Percentiles rank a stretch among this genome's conserved stretches.
These are phyloP conservation scores for Drosophila grimshawi DNA, from an alignment of 1,140 invertebrate species.

Conservation along the genomic window DNA sequence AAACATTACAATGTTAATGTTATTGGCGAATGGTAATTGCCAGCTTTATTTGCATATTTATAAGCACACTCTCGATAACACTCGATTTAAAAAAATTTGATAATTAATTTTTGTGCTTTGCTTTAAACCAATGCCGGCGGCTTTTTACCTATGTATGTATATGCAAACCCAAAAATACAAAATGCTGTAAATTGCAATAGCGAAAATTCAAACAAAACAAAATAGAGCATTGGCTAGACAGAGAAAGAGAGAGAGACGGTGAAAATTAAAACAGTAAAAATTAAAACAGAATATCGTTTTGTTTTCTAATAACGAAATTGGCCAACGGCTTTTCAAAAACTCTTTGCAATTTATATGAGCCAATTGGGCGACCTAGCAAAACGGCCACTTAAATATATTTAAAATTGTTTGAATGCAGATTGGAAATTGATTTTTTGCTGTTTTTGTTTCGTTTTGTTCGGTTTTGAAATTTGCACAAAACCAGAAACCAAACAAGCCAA, in stretches of 20 bases:
- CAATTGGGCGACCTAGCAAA: constrained; percentile 53
- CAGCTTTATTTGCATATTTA: constrained; percentile 44
- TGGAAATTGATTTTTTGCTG: constrained; percentile 43
- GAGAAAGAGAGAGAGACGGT: not conserved
- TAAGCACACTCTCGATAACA: constrained; percentile 41
- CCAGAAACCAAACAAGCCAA: constrained; percentile 28
- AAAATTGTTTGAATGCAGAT: constrained; percentile 37
- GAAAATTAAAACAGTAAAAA: constrained; percentile 5
- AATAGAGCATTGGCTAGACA: not conserved
- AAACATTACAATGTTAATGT: constrained; percentile 30
- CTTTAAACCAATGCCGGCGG: constrained; percentile 63
- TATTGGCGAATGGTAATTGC: constrained; percentile 32
- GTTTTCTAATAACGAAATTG: constrained; percentile 71
- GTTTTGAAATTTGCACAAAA: constrained; percentile 6
- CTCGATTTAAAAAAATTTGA: constrained; percentile 61
- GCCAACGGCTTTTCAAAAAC: constrained; percentile 43
- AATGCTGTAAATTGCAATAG: constrained; percentile 41
- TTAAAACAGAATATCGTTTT: constrained; percentile 47
- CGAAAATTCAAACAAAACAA: constrained; percentile 41
- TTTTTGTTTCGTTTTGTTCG: constrained; percentile 7
- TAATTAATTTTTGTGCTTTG: constrained; percentile 76
- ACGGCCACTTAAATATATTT: constrained; percentile 39
- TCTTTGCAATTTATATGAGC: constrained; percentile 62
- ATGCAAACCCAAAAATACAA: constrained; percentile 8
- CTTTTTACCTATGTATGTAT: not conserved